Base-by-base conservation (phyloP, 2,888 invertebrate species). In the Gastrophysa polygoni region DNA sequence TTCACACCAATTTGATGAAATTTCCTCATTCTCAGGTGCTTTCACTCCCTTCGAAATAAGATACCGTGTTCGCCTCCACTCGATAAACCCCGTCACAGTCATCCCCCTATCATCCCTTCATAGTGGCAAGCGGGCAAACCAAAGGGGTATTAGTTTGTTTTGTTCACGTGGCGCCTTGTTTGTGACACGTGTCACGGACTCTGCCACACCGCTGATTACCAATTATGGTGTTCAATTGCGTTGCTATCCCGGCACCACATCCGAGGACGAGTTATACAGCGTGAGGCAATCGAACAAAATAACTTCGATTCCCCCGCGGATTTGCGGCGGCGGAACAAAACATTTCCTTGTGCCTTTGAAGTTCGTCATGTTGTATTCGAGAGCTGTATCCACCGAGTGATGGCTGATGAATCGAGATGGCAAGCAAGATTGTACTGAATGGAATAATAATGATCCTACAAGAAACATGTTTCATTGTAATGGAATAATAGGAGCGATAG, bases 221-320 rank as follows among this genome's bases (percentile, higher is more conserved):
- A 75, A 77, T 78, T 78, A 78, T 75, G 76, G 74, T 73, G 77
- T 78, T 77, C 77, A 78, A 78, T 78, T 78, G 77, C 75, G 74
- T 73, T 70, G 70, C 69, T 67, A 67, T 68, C 68, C 70, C 66
- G n/a, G n/a, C n/a, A 43, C 54, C 38, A 62, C 68, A 61, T 58
- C 57, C 38, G 63, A 63, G 67, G 63, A 61, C 66, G 67, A 67
- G 63, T 68, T 67, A 67, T 68, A 68, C 59, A 56, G 69, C 68
- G 68, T 67, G 68, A 69, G 65, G 69, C 67, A 69, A 68, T 69
- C 64, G 71, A 71, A 72, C 69, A 72, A 72, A 73, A 72, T 73
- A 72, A 71, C 70, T 69, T 70, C 61, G 60, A 63, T 63, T 68
- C 69, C 64, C 69, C 51, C 14, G 66, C 48, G 69, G 54, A 38